Conservation (phyloP, 2,797 vertebrate genomes). For the Pempheris klunzingeri region DNA sequence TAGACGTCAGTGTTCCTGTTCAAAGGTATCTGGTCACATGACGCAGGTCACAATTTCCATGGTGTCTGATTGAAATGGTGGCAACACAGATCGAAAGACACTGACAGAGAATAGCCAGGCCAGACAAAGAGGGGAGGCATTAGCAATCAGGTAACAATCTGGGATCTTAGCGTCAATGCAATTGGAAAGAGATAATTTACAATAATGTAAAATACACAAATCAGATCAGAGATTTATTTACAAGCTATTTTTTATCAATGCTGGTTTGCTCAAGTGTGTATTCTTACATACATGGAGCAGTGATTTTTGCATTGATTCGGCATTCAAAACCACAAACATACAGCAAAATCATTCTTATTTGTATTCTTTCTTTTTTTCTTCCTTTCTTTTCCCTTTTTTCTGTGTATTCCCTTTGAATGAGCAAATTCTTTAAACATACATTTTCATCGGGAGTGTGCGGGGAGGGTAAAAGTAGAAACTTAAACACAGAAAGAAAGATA, state of each 20-base stretch:
- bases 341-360: background rate
- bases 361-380: background rate
- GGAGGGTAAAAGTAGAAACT: background rate
- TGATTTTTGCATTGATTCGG: background rate
- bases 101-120: background rate
- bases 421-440: background rate
- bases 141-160: slow-evolving; percentile 21
- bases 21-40: background rate
- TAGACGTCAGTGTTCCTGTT: background rate
- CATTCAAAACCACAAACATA: background rate
- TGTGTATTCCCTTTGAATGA: background rate
- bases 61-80: background rate
- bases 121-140: background rate
- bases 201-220: slow-evolving; percentile 13
- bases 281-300: background rate
- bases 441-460: slow-evolving; percentile 1
- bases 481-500: background rate
- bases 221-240: background rate
- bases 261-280: background rate
- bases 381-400: background rate
- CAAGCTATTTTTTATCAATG: background rate
- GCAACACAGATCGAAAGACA: background rate
- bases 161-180: slow-evolving; percentile 3
- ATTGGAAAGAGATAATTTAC: slow-evolving; percentile 6
- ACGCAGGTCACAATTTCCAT: background rate